Percentiles rank a stretch among this genome's conserved stretches.
Evolutionary conservation across 2,888 invertebrate species (phyloP).

Genomic region (Ceriagrion tenellum): DNA sequence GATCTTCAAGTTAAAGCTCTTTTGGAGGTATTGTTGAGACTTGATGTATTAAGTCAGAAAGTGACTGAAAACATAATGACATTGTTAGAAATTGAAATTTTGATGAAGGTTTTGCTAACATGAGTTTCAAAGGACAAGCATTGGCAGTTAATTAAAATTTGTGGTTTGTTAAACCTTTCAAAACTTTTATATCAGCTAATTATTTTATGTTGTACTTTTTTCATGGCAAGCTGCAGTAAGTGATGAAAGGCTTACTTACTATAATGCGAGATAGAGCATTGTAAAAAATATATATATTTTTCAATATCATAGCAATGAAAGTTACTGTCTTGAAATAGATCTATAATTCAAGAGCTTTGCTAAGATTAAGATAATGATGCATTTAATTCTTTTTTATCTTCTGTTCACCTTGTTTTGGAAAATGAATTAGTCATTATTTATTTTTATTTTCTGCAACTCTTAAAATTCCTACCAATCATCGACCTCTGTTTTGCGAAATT

Average conservation of each 20-base stretch:
- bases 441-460: not conserved
- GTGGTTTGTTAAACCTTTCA: not conserved
- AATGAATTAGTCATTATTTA: not conserved
- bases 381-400: not conserved
- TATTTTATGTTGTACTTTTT: not conserved
- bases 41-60: not conserved
- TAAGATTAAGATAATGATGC: not conserved
- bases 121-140: not conserved
- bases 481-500: not conserved
- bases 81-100: not conserved
- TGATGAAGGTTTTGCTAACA: not conserved
- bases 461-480: not conserved
- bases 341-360: not conserved
- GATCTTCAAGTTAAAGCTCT: not conserved
- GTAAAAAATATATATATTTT: not conserved
- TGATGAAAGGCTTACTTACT: not conserved
- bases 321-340: not conserved
- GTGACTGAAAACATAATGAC: not conserved
- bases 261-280: not conserved
- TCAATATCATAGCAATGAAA: not conserved
- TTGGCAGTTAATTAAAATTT: not conserved
- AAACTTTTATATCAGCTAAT: not conserved
- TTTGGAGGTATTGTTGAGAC: not conserved
- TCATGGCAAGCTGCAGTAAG: not conserved
- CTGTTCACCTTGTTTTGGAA: not conserved